Percentiles rank a stretch among this genome's conserved stretches.
phyloP scores from a whole-genome alignment of 2,113 vertebrate species.

The Ovis canadensis region DNA sequence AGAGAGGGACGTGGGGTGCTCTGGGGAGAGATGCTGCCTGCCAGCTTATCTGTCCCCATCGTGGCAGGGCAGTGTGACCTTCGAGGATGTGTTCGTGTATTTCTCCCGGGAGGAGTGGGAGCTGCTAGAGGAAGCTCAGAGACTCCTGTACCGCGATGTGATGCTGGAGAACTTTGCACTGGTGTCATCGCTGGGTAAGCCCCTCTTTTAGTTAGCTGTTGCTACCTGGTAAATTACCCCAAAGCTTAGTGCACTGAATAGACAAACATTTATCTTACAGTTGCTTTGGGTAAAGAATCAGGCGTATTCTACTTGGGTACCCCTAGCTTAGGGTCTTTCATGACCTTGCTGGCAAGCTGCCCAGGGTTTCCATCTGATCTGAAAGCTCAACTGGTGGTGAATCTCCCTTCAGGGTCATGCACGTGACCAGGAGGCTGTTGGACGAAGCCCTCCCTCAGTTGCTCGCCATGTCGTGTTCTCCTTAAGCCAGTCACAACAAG shows the following conservation, averaged over 20 bases:
- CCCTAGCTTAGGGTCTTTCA: background rate
- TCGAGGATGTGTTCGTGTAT: background rate
- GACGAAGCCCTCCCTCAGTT: background rate
- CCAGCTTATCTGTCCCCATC: background rate
- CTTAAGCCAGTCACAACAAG: background rate
- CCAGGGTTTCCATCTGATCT: background rate
- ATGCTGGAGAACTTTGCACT: constrained; percentile 9
- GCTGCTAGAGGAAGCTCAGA: background rate
- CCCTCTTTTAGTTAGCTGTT: background rate
- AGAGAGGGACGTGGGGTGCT: background rate
- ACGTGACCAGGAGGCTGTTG: background rate
- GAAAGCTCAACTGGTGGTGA: background rate
- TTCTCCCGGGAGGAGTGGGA: constrained; percentile 31
- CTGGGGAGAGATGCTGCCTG: background rate
- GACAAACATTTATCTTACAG: background rate
- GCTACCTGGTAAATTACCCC: background rate
- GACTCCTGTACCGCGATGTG: background rate
- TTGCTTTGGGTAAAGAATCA: background rate
- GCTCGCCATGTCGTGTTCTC: background rate
- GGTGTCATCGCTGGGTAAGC: background rate
- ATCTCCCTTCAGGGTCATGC: background rate
- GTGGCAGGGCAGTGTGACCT: background rate
- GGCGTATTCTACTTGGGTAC: background rate
- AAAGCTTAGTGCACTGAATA: background rate
- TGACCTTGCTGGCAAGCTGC: background rate